Percentiles rank a stretch among this genome's conserved stretches.
Conservation (phyloP, 2,888 invertebrate genomes). For the Amiota communis region DNA sequence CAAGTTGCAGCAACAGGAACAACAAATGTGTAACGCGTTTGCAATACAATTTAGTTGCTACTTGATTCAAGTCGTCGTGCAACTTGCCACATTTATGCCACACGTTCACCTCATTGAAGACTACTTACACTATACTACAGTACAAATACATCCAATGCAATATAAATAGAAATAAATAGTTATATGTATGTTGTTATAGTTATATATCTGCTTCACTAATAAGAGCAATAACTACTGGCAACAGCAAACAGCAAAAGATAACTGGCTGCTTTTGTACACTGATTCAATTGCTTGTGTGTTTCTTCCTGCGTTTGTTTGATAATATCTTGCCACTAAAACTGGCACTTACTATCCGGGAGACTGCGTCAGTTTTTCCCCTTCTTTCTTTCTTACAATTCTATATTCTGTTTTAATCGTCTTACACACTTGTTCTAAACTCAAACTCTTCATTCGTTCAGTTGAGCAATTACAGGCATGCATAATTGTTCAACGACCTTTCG, state of each 20-base stretch:
- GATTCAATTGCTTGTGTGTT: no score
- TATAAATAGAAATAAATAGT: no score
- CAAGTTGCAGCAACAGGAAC: slow-evolving; percentile 5
- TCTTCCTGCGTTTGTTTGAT: no score
- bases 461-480: slow-evolving; percentile 15
- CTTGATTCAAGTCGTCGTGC: neutral
- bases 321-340: no score
- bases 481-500: slow-evolving; percentile 28
- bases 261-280: no score
- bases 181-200: no score
- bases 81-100: slow-evolving; percentile 8
- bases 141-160: no score
- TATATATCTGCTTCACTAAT: no score
- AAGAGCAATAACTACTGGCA: no score
- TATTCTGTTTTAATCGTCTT: neutral
- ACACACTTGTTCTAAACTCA: neutral
- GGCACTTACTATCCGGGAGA: no score
- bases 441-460: neutral
- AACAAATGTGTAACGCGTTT: neutral
- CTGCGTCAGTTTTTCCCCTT: neutral
- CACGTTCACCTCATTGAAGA: slow-evolving; percentile 5
- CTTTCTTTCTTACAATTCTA: neutral
- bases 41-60: neutral
- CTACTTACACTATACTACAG: no score
- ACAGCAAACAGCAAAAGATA: no score